Percentiles rank a stretch among this genome's conserved stretches.
These are phyloP conservation scores for Spisula solida DNA, from an alignment of 2,888 invertebrate genomes.

Conservation along the genomic window DNA sequence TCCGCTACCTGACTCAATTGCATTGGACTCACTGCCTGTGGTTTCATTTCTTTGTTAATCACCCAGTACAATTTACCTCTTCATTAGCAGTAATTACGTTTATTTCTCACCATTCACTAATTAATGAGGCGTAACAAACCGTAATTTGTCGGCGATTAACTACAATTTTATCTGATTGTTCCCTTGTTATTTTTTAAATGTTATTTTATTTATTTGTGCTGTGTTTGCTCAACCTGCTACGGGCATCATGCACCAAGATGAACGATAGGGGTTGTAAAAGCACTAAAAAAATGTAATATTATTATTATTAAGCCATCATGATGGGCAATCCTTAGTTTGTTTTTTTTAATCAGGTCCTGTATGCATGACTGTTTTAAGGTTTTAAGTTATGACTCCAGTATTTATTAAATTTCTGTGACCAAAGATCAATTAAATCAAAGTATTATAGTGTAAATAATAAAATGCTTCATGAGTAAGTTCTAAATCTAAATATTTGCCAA, in stretches of 20 bases:
- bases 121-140: constrained; percentile 15
- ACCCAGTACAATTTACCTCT: neutral
- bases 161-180: neutral
- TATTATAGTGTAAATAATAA: too few species aligned
- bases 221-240: neutral
- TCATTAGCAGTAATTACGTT: constrained; percentile 4
- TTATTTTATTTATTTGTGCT: neutral
- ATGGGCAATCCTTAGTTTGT: too few species aligned
- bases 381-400: too few species aligned
- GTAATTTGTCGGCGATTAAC: neutral
- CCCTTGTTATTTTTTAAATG: neutral
- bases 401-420: too few species aligned
- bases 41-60: constrained; percentile 18
- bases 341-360: too few species aligned
- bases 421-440: too few species aligned
- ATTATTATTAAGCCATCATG: too few species aligned
- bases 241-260: neutral
- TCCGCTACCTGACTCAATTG: neutral
- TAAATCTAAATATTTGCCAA: too few species aligned
- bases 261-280: neutral
- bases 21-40: neutral
- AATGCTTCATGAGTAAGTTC: too few species aligned
- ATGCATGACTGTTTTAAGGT: too few species aligned
- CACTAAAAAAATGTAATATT: too few species aligned
- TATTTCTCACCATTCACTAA: neutral